Conservation (phyloP, 2,888 invertebrate species). For the Caenorhabditis sp. region DNA sequence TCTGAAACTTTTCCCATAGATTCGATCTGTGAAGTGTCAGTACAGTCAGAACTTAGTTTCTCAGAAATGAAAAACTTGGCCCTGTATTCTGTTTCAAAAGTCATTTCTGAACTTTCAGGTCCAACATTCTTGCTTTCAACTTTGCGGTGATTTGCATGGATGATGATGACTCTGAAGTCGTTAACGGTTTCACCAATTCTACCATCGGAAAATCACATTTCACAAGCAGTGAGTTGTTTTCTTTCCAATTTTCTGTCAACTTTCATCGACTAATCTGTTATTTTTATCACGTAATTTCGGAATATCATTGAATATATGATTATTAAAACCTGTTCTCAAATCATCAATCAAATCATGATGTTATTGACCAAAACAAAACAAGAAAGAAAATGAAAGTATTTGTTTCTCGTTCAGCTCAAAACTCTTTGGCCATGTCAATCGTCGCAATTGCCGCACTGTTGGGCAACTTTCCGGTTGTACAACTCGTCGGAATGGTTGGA, state of each 20-base stretch:
- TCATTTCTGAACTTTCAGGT: no score
- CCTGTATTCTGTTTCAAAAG: no score
- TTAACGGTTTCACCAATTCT: neutral
- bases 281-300: neutral
- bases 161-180: neutral
- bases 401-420: conserved; percentile 44
- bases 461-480: conserved; percentile 66
- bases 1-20: neutral
- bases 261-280: neutral
- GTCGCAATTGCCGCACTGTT: conserved; percentile 66
- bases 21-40: neutral
- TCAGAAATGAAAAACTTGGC: no score
- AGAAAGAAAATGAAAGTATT: neutral
- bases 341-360: neutral
- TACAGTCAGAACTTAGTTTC: neutral
- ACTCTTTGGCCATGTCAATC: conserved; percentile 58
- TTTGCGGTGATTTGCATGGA: conserved; percentile 66
- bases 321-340: neutral
- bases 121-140: conserved; percentile 69
- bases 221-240: conserved; percentile 30
- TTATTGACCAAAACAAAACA: neutral
- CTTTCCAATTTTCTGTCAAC: neutral
- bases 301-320: neutral
- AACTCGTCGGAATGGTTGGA: conserved; percentile 63
- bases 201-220: conserved; percentile 17